Evolutionary conservation across 2,888 invertebrate species (phyloP).

Genomic region (Chrysina gloriosa): DNA sequence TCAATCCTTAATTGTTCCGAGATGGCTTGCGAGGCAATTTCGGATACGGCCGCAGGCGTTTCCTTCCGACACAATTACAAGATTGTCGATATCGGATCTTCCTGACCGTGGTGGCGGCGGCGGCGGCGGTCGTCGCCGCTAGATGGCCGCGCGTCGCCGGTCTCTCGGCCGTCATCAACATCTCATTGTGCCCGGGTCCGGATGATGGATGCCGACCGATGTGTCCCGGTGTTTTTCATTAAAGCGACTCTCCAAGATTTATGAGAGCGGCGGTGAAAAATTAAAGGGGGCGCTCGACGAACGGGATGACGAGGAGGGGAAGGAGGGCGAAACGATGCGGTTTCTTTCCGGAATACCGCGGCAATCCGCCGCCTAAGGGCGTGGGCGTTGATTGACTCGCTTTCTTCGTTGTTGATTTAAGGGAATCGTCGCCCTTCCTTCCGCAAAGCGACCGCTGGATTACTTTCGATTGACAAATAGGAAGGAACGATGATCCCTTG

Average conservation of each 20-base stretch:
- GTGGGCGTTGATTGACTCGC: slow-evolving; percentile 24
- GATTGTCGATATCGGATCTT: slow-evolving; percentile 8
- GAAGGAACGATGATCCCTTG: no score
- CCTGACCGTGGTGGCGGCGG: neutral
- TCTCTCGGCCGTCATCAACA: slow-evolving; percentile 36
- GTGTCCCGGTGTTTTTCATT: slow-evolving; percentile 33
- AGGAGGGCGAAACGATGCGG: neutral
- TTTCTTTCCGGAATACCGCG: slow-evolving; percentile 2
- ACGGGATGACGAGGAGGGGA: no score
- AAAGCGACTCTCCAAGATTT: slow-evolving; percentile 24
- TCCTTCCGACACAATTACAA: slow-evolving; percentile 13
- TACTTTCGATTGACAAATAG: slow-evolving; percentile 3
- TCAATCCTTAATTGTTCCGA: slow-evolving; percentile 22
- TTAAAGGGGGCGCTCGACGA: no score
- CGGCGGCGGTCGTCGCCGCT: slow-evolving; percentile 7
- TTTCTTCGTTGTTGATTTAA: slow-evolving; percentile 32
- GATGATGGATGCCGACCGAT: slow-evolving; percentile 34
- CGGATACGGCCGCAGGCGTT: slow-evolving; percentile 1
- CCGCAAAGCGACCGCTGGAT: neutral
- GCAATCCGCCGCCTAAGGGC: slow-evolving; percentile 8
- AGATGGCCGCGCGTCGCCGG: slow-evolving; percentile 23
- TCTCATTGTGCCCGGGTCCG: slow-evolving; percentile 29
- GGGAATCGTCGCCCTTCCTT: slow-evolving; percentile 25
- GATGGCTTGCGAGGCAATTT: slow-evolving; percentile 21
- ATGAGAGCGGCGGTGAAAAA: slow-evolving; percentile 30